Evolutionary conservation across 2,797 vertebrate species (phyloP), one percentile per base, ranked within the genome.

Genomic region (Paedocypris micromegethes): DNA sequence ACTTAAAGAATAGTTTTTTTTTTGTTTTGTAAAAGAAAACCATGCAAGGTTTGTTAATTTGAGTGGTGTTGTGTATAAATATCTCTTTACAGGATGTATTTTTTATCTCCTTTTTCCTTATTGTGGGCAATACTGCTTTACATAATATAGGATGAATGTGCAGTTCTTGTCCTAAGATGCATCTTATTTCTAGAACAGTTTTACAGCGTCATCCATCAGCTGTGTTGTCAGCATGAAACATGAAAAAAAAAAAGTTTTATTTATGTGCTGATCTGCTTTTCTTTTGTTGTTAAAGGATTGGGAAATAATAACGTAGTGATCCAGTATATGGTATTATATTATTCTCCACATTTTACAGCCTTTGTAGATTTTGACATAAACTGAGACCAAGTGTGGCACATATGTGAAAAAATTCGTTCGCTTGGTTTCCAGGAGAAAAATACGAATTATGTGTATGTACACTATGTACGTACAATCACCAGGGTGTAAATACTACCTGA

Each of bases 331-430:
- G 57, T 39, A 54, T 70, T 72, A 73, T 79, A 75, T 82, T 82
- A 81, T 81, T 80, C 75, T 75, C 64, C 61, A 45, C 72, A 61
- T 74, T 84, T 81, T 83, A 83, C 79, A 42, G 72, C 69, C 79
- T 81, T 70, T 66, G 70, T 75, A 65, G 76, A 75, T 84, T 82
- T 78, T 83, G 85, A 82, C 81, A 86, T 74, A 23, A 80, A 72
- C 77, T 8, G 68, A 75, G 56, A 58, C 76, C 61, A 57, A 67
- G 76, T 82, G 70, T 51, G 77, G 73, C 77, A 77, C 1, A 23
- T 23, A 65, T 74, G 75, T 64, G 76, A 81, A 81, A 85, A 80
- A 82, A 80, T 84, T 82, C 71, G 71, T 75, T 56, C 72, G 74
- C 77, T 81, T 85, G 82, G 77, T 73, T 74, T 74, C 63, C 73